These are phyloP conservation scores for Rosalia funebris DNA, from an alignment of 2,888 invertebrate species.

Conservation along the genomic window DNA sequence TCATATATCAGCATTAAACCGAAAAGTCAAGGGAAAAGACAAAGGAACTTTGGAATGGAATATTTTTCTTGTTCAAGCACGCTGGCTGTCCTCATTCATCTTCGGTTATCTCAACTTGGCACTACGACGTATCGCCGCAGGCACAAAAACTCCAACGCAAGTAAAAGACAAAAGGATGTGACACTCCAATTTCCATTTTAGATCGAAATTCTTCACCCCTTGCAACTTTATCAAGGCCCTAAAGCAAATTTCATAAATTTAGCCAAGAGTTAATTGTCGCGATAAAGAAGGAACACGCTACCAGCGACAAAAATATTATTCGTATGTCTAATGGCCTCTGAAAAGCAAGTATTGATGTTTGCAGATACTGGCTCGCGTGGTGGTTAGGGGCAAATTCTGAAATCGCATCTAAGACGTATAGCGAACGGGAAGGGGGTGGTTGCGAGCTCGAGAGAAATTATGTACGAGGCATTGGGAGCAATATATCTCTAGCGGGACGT, in stretches of 20 bases:
- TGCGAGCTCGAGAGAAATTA: constrained; percentile 62
- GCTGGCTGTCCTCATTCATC: constrained; percentile 60
- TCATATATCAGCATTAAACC: constrained; percentile 54
- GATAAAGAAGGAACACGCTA: constrained; percentile 24
- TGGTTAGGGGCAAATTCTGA: constrained; percentile 34
- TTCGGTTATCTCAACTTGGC: constrained; percentile 61
- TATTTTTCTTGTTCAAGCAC: constrained; percentile 61
- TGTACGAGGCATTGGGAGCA: constrained; percentile 66
- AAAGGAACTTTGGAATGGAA: constrained; percentile 59
- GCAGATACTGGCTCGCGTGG: constrained; percentile 20
- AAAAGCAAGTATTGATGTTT: constrained; percentile 23
- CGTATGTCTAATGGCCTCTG: constrained; percentile 7
- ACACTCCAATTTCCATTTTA: constrained; percentile 65
- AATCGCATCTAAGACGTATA: constrained; percentile 39
- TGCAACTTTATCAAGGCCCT: constrained; percentile 53
- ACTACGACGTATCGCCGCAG: constrained; percentile 58
- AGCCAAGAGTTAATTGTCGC: constrained; percentile 48
- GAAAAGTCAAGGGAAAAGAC: constrained; percentile 54
- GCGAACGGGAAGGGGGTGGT: constrained; percentile 45
- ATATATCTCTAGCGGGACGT: constrained; percentile 65
- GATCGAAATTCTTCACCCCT: constrained; percentile 59
- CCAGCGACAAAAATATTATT: constrained; percentile 37
- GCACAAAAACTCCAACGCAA: constrained; percentile 56
- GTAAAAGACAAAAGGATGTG: constrained; percentile 63
- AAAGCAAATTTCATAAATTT: constrained; percentile 52